Evolutionary conservation across 2,888 invertebrate species (phyloP).

Genomic region (Heterodera filipjevi): DNA sequence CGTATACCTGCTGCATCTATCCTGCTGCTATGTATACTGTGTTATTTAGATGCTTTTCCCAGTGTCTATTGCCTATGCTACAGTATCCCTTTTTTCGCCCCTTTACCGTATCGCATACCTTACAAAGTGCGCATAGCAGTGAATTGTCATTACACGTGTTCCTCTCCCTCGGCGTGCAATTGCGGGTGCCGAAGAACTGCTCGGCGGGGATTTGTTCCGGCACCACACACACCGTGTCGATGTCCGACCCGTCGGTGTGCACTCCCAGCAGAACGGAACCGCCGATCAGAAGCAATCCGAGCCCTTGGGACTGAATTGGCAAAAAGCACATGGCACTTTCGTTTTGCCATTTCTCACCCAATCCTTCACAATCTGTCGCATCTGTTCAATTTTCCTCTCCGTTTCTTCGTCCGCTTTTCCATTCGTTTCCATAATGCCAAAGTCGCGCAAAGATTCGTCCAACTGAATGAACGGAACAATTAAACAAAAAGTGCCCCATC

Average conservation of each 20-base stretch:
- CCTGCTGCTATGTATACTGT: no score
- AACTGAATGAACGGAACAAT: neutral
- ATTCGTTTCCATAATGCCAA: neutral
- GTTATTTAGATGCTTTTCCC: neutral
- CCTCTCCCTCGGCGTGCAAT: neutral
- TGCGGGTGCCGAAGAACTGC: neutral
- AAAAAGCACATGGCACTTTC: neutral
- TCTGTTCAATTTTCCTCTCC: neutral
- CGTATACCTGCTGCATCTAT: no score
- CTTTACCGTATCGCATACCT: neutral
- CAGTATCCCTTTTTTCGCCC: no score
- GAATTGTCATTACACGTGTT: neutral
- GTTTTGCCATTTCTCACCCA: neutral
- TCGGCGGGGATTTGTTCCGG: neutral
- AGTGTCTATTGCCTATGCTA: neutral
- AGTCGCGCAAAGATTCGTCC: neutral
- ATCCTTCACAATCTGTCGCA: constrained; percentile 5
- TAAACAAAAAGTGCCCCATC: neutral
- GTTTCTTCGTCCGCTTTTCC: neutral
- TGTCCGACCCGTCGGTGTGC: constrained; percentile 3
- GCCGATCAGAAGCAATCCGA: neutral
- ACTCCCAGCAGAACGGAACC: constrained; percentile 3
- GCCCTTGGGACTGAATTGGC: neutral
- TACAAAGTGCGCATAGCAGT: neutral
- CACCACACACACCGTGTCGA: neutral